These are phyloP conservation scores for Xiphophorus maculatus DNA, from an alignment of 2,113 vertebrate species.

Conservation along the genomic window DNA sequence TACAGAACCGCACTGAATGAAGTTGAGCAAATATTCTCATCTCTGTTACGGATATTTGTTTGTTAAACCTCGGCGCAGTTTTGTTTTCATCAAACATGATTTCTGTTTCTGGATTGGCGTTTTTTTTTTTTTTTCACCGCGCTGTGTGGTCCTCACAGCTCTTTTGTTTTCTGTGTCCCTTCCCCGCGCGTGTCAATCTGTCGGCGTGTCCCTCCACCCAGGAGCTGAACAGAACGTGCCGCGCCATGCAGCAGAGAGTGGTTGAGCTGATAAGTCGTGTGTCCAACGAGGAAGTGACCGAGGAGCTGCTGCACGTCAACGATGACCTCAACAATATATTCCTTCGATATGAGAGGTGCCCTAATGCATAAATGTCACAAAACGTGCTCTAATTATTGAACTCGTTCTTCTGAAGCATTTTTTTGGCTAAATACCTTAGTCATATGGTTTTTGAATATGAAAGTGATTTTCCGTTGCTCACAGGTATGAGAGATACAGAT, in stretches of 20 bases:
- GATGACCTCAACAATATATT: slow-evolving; percentile 99
- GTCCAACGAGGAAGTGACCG: slow-evolving; percentile 96
- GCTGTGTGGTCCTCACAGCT: not conserved
- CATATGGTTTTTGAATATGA: slow-evolving; percentile 19
- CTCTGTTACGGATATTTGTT: not conserved
- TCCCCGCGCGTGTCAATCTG: not conserved
- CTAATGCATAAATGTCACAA: not conserved
- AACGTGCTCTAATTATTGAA: not conserved
- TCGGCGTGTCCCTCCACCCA: slow-evolving; percentile 5
- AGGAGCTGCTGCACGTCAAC: slow-evolving; percentile 94
- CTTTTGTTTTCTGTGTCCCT: not conserved
- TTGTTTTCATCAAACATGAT: not conserved
- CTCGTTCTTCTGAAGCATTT: too few species aligned
- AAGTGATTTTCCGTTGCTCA: slow-evolving; percentile 27
- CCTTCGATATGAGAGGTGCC: slow-evolving; percentile 92
- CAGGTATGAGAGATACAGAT: slow-evolving; percentile 94
- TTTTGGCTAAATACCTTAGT: slow-evolving; percentile 9
- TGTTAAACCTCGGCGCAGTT: not conserved
- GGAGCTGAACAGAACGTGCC: slow-evolving; percentile 97
- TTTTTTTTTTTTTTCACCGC: not conserved
- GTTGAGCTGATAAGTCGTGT: slow-evolving; percentile 96
- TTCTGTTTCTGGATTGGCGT: not conserved
- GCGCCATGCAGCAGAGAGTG: slow-evolving; percentile 96
- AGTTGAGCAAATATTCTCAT: not conserved
- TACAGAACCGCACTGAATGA: not conserved